A percentile compares a stretch with the other conserved stretches of the same genome.
Evolutionary conservation across 1,140 invertebrate species (phyloP).

Genomic region (Druon quercuslanigerum): DNA sequence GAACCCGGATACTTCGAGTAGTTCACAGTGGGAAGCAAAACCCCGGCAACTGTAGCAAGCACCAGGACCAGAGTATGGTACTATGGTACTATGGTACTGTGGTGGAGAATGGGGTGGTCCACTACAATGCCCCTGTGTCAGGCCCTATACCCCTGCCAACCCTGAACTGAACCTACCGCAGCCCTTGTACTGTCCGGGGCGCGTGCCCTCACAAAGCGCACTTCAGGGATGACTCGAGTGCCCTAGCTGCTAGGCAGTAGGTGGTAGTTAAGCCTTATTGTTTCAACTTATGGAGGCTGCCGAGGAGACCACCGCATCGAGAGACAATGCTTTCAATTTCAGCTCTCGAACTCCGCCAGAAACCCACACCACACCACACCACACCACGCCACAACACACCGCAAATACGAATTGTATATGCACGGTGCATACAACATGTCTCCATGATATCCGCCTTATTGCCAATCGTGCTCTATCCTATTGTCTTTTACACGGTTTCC

Average conservation of each 20-base stretch:
- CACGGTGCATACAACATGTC: not conserved
- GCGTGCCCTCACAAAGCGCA: conserved; percentile 70
- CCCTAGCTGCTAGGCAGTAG: conserved; percentile 35
- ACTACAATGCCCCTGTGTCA: conserved; percentile 50
- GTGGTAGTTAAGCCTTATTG: conserved; percentile 68
- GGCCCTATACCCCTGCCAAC: conserved; percentile 47
- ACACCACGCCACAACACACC: not conserved
- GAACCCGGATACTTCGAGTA: conserved; percentile 55
- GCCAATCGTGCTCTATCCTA: conserved; percentile 37
- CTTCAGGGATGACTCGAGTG: conserved; percentile 69
- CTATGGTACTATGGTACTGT: not conserved
- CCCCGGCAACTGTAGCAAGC: conserved; percentile 58
- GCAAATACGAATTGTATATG: not conserved
- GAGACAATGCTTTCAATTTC: conserved; percentile 54
- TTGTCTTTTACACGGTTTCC: conserved; percentile 37
- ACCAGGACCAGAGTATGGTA: conserved; percentile 8
- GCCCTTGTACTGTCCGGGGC: conserved; percentile 61
- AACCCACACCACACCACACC: conserved; percentile 12
- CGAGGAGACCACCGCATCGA: conserved; percentile 53
- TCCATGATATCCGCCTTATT: not conserved
- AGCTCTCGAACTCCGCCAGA: conserved; percentile 34
- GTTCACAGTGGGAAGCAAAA: conserved; percentile 44
- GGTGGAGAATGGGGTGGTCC: conserved; percentile 45
- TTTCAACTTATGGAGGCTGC: conserved; percentile 63
- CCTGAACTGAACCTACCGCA: conserved; percentile 61